Conservation (phyloP, 2,888 invertebrate species). For the Sipha maydis region DNA sequence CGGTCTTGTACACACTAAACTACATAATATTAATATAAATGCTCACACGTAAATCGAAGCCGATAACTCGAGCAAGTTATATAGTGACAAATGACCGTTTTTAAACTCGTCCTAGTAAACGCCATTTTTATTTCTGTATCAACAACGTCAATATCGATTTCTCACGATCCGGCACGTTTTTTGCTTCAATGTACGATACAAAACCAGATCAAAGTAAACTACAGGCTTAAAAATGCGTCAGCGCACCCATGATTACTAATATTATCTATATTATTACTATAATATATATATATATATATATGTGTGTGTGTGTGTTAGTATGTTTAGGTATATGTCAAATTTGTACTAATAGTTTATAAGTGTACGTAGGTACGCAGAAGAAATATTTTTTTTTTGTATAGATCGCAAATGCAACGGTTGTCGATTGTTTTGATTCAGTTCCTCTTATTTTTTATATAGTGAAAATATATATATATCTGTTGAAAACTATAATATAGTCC, state of each 20-base stretch:
- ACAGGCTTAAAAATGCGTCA: background rate
- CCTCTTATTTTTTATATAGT: background rate
- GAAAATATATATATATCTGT: background rate
- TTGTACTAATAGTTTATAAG: background rate
- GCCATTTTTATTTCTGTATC: background rate
- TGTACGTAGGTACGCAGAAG: background rate
- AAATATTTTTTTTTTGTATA: background rate
- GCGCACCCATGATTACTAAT: background rate
- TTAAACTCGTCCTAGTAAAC: constrained; percentile 5
- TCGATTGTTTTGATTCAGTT: constrained; percentile 10
- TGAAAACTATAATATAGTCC: background rate
- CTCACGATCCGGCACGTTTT: background rate
- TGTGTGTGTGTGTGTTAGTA: too few species aligned
- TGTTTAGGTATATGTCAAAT: too few species aligned
- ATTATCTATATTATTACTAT: background rate
- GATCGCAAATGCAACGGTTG: background rate
- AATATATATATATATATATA: background rate
- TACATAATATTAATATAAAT: constrained; percentile 16
- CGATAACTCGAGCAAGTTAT: background rate
- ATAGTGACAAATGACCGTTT: constrained; percentile 30
- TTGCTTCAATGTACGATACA: background rate
- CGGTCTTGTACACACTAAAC: background rate
- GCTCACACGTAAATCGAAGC: background rate
- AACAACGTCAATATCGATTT: constrained; percentile 10
- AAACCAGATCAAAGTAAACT: background rate